Conservation (phyloP, 2,888 invertebrate species). For the Notodonta dromedarius region DNA sequence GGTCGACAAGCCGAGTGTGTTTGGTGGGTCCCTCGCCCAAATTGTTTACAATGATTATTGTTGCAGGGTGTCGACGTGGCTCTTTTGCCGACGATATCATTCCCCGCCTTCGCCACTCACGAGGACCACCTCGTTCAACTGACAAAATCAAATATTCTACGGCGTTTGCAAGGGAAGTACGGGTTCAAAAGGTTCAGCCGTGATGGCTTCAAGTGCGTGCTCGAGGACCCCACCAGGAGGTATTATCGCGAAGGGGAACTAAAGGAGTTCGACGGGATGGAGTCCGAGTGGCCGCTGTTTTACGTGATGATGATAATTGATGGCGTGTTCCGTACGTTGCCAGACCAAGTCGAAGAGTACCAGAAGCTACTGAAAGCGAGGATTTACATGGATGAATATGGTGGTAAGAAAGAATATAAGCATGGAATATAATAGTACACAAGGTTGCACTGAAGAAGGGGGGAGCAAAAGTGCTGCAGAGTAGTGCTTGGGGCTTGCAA, state of each 20-base stretch:
- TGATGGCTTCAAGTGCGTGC: conserved; percentile 95
- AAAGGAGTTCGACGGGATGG: conserved; percentile 97
- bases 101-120: conserved; percentile 99
- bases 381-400: conserved; percentile 91
- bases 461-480: too few relatives aligned
- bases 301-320: conserved; percentile 98
- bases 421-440: too few relatives aligned
- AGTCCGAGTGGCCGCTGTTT: conserved; percentile 99
- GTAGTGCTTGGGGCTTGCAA: too few relatives aligned
- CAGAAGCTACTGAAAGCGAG: conserved; percentile 92
- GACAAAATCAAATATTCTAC: conserved; percentile 93
- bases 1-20: too few relatives aligned
- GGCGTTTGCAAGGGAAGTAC: conserved; percentile 92
- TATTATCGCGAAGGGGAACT: conserved; percentile 96
- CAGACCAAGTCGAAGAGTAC: conserved; percentile 96
- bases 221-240: conserved; percentile 91
- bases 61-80: conserved; percentile 96
- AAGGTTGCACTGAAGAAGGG: too few relatives aligned
- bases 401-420: conserved; percentile 83
- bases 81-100: conserved; percentile 96
- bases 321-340: conserved; percentile 94
- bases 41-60: neutral
- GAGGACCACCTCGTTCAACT: conserved; percentile 94
- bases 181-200: conserved; percentile 97
- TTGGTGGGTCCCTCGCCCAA: neutral